Conservation (phyloP, 2,888 invertebrate genomes). For the Apeira syringaria region DNA sequence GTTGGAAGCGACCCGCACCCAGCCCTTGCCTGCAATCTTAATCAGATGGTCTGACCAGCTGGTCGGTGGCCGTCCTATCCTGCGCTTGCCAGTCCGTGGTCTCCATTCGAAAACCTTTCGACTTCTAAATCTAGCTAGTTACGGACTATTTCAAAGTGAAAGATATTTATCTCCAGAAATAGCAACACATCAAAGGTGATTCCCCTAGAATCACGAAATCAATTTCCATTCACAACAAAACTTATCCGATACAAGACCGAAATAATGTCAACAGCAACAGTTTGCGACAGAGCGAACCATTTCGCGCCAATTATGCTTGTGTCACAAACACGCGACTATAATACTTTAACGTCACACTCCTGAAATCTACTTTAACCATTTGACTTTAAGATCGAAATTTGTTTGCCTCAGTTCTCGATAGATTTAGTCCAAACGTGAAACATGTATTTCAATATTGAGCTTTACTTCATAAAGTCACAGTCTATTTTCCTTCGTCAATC, state of each 20-base stretch:
- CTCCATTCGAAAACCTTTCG: too few relatives aligned
- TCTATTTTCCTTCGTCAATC: background rate
- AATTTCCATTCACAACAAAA: conserved; percentile 28
- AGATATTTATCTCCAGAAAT: background rate
- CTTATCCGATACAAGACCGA: conserved; percentile 20
- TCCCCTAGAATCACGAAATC: conserved; percentile 7
- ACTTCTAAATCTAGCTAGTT: too few relatives aligned
- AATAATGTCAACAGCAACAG: conserved; percentile 50
- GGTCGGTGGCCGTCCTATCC: too few relatives aligned
- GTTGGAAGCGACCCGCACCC: too few relatives aligned
- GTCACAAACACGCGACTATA: conserved; percentile 64
- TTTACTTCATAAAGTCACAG: conserved; percentile 1
- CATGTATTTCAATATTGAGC: background rate
- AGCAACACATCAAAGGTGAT: conserved; percentile 11
- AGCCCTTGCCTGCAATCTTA: too few relatives aligned
- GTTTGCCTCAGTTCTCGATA: background rate
- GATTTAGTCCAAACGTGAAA: background rate
- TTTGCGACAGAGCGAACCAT: conserved; percentile 67
- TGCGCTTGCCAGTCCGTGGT: too few relatives aligned
- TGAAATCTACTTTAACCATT: conserved; percentile 36
- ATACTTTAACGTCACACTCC: conserved; percentile 20
- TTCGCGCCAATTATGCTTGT: conserved; percentile 77
- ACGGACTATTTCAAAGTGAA: too few relatives aligned
- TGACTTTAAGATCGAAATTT: background rate
- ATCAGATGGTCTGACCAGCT: too few relatives aligned